These are phyloP conservation scores for Eurosta solidaginis DNA, from an alignment of 1,140 invertebrate genomes.

Conservation along the genomic window DNA sequence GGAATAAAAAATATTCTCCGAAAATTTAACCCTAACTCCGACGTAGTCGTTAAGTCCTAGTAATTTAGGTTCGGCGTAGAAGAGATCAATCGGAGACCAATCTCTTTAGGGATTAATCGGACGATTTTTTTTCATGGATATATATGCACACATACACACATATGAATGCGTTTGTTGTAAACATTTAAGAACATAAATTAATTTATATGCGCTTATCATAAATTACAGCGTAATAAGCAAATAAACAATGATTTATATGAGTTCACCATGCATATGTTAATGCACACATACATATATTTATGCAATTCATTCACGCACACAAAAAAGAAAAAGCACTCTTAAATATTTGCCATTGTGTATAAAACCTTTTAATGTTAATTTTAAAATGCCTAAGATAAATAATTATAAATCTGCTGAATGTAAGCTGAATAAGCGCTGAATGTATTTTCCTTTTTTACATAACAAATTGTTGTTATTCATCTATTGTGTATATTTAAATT, in stretches of 20 bases:
- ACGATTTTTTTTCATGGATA: no score
- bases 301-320: not conserved
- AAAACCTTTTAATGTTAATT: constrained; percentile 22
- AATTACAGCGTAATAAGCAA: constrained; percentile 15
- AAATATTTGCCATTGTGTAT: not conserved
- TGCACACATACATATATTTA: not conserved
- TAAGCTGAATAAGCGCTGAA: constrained; percentile 11
- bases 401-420: constrained; percentile 19
- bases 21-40: no score
- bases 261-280: not conserved
- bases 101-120: no score
- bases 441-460: not conserved
- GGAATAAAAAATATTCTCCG: no score
- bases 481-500: not conserved
- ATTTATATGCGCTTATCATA: no score
- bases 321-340: not conserved
- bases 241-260: not conserved
- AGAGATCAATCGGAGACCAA: no score
- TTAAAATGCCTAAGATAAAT: constrained; percentile 10
- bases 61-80: no score
- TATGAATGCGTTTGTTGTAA: not conserved
- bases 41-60: no score
- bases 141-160: not conserved
- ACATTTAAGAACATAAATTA: not conserved
- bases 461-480: not conserved